Percentiles rank a stretch among this genome's conserved stretches.
These are phyloP conservation scores for Argentina silus DNA, from an alignment of 2,797 vertebrate genomes.

Conservation along the genomic window DNA sequence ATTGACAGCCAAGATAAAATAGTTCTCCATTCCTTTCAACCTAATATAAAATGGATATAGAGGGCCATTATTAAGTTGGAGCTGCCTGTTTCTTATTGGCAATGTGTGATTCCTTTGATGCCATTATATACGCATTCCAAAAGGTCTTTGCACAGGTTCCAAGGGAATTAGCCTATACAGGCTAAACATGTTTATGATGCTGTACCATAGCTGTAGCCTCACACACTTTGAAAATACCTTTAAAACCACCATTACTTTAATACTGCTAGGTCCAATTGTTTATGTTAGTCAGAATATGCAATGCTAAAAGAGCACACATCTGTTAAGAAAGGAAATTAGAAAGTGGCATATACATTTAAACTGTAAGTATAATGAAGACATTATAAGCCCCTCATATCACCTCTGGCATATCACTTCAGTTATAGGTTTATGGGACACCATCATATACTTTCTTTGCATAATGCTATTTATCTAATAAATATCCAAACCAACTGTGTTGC, in stretches of 20 bases:
- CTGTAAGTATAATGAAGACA: too few species aligned
- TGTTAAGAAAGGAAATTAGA: too few species aligned
- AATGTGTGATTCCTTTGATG: slow-evolving; percentile 22
- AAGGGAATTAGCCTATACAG: slow-evolving; percentile 18
- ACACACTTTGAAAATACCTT: neutral
- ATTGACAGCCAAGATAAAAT: neutral
- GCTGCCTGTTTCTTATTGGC: slow-evolving; percentile 43
- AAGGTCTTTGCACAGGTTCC: slow-evolving; percentile 30
- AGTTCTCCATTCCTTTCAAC: neutral
- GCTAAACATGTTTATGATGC: neutral
- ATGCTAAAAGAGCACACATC: neutral
- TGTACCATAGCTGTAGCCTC: neutral
- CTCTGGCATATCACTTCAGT: neutral
- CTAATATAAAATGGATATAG: slow-evolving; percentile 17
- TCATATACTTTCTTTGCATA: neutral
- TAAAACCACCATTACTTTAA: neutral
- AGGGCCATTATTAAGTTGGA: slow-evolving; percentile 18
- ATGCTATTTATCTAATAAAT: neutral
- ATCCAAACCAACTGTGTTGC: slow-evolving; percentile 42
- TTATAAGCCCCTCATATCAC: neutral
- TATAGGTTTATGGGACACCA: neutral
- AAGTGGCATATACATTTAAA: too few species aligned
- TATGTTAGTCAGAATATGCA: neutral
- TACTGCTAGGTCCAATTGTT: neutral
- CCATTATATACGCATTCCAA: slow-evolving; percentile 52